Evolutionary conservation across 2,888 invertebrate genomes (phyloP).

Genomic region (Drosophila paramelanica): DNA sequence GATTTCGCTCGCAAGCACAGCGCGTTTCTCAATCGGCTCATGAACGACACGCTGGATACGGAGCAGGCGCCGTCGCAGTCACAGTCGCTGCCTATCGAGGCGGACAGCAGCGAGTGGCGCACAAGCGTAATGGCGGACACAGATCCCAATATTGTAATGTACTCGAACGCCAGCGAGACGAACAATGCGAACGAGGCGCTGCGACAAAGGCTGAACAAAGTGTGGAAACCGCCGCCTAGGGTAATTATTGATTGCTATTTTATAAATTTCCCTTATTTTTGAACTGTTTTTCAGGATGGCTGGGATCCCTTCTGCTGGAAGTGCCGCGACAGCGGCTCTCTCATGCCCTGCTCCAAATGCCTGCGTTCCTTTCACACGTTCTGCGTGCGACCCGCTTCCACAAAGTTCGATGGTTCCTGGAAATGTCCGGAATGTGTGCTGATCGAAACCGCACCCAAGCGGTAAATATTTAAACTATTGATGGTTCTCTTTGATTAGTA

Average conservation of each 20-base stretch:
- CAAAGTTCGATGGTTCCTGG: slow-evolving; percentile 87
- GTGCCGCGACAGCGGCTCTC: slow-evolving; percentile 90
- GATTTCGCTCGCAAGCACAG: slow-evolving; percentile 88
- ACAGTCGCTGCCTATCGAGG: background rate
- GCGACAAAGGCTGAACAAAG: slow-evolving; percentile 54
- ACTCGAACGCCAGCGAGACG: slow-evolving; percentile 56
- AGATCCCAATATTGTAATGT: slow-evolving; percentile 41
- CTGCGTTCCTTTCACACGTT: slow-evolving; percentile 93
- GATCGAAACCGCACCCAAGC: slow-evolving; percentile 86
- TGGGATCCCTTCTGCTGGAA: slow-evolving; percentile 95
- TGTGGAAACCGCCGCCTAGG: slow-evolving; percentile 79
- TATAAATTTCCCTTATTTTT: background rate
- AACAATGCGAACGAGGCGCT: slow-evolving; percentile 37
- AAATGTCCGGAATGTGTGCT: slow-evolving; percentile 94
- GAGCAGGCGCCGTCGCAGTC: slow-evolving; percentile 25
- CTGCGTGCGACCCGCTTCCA: slow-evolving; percentile 88
- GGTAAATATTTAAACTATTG: slow-evolving; percentile 59
- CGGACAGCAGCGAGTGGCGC: slow-evolving; percentile 41
- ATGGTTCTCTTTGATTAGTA: background rate
- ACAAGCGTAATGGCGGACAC: slow-evolving; percentile 41
- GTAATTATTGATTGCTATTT: slow-evolving; percentile 47
- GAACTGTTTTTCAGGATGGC: slow-evolving; percentile 81
- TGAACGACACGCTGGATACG: slow-evolving; percentile 44
- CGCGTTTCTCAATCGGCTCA: slow-evolving; percentile 87
- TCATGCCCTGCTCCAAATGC: slow-evolving; percentile 91